phyloP scores from a whole-genome alignment of 2,797 vertebrate genomes.

The Acanthopagrus latus region DNA sequence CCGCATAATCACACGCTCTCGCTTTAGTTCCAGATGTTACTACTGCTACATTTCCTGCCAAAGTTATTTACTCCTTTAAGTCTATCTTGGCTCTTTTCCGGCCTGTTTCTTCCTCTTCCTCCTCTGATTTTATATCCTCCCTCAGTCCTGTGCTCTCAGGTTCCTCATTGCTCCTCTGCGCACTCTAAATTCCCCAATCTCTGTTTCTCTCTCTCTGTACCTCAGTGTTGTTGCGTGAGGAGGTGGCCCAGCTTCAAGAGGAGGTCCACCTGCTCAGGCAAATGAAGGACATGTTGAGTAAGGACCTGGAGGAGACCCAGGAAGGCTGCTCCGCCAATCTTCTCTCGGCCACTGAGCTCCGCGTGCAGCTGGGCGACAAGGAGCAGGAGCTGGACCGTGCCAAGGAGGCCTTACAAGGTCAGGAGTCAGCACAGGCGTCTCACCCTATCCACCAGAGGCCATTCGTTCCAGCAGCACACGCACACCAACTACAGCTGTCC shows the following conservation, averaged over 20 bases:
- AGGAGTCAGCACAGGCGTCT: conserved; percentile 27
- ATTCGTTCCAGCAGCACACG: conserved; percentile 14
- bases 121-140: background rate
- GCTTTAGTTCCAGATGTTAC: conserved; percentile 15
- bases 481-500: conserved; percentile 34
- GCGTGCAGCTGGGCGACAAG: conserved; percentile 95
- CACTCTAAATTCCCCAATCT: conserved; percentile 37
- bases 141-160: background rate
- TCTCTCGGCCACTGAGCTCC: conserved; percentile 94
- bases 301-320: conserved; percentile 94
- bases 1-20: conserved; percentile 20
- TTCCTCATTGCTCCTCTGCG: conserved; percentile 21
- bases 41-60: conserved; percentile 4
- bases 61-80: background rate
- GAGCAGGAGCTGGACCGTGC: conserved; percentile 96
- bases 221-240: conserved; percentile 88
- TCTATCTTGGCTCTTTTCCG: background rate
- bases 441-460: conserved; percentile 20
- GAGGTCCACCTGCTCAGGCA: conserved; percentile 95
- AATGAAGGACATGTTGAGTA: conserved; percentile 98
- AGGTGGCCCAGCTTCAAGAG: conserved; percentile 96
- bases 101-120: background rate
- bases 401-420: conserved; percentile 97
- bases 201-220: conserved; percentile 20
- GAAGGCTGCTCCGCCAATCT: conserved; percentile 91